Evolutionary conservation across 2,888 invertebrate genomes (phyloP), one percentile per base, ranked within the genome.

Genomic region (Amphimallon solstitiale): DNA sequence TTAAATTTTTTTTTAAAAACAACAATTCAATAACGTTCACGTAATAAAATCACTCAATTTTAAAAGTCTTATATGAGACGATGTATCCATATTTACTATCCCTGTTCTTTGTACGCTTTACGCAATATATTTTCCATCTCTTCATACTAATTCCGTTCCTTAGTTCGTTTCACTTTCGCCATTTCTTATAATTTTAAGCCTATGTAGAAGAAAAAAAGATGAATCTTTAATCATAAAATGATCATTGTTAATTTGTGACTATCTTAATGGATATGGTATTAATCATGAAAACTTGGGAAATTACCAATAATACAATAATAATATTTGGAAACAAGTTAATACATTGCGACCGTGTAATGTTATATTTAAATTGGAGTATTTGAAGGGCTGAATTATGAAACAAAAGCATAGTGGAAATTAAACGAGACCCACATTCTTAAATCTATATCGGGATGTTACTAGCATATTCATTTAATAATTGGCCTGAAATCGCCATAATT

Each of bases 101-200:
- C 81, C 80, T 82, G 79, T 81, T 82, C 78, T 81, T 82, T 74
- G 81, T 81, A 76, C 81, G 81, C 77, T 81, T 82, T 73, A 79
- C 79, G 75, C 81, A 82, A 71, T 81, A 82, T 70, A 80, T 76
- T 72, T 77, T 78, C 83, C 82, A 82, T 81, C 77, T 81, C 79
- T 79, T 82, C 82, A 82, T 83, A 76, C 77, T 81, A 77, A 59
- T 59, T 63, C 54, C 40, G 59, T 54, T 64, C 54, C 64, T 52
- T 49, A 59, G 48, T 67, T 63, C 67, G 54, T 63, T 63, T 63
- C 48, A 67, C 67, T 56, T 59, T 63, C 29, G 67, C 67, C 63
- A 67, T 66, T 52, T 60, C 46, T 64, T 54, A 46, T 64, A 54
- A 56, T 15, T 12, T 45, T 34, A 17, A 43, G 43, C 64, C 64